Conservation (phyloP, 1,140 invertebrate species). For the Aphaenogaster floridana region DNA sequence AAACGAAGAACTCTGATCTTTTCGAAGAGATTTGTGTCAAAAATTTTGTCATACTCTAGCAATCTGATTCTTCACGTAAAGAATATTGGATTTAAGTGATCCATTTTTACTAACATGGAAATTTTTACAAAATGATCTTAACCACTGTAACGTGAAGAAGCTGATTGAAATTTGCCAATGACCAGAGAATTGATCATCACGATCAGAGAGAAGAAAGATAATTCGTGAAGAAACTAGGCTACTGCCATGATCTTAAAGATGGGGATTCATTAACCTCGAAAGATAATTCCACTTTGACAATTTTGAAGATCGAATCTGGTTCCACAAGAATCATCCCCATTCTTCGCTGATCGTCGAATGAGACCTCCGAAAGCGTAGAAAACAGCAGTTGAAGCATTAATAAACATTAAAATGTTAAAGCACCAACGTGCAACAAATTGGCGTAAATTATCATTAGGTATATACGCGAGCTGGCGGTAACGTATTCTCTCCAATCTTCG, state of each 20-base stretch:
- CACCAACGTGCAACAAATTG: slow-evolving; percentile 9
- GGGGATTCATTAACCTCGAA: slow-evolving; percentile 18
- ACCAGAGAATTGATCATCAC: slow-evolving; percentile 30
- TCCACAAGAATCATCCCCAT: neutral
- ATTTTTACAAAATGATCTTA: neutral
- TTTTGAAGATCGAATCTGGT: slow-evolving; percentile 23
- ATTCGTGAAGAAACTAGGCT: slow-evolving; percentile 40
- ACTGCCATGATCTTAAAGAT: slow-evolving; percentile 38
- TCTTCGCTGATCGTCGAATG: neutral
- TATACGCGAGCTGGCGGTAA: neutral
- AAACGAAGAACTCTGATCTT: neutral
- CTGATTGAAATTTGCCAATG: neutral
- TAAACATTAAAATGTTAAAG: slow-evolving; percentile 46
- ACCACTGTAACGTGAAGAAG: too few species aligned
- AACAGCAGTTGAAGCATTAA: neutral
- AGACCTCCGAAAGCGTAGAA: neutral
- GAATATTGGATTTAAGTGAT: neutral
- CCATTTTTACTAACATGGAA: neutral
- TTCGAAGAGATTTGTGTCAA: neutral
- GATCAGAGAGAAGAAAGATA: neutral
- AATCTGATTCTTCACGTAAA: slow-evolving; percentile 17
- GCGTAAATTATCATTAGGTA: slow-evolving; percentile 27
- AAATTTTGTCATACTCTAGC: neutral
- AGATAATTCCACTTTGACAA: slow-evolving; percentile 59
- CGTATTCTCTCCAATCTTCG: slow-evolving; percentile 39